Conservation (phyloP, 2,888 invertebrate genomes). For the Coenonympha arcania region DNA sequence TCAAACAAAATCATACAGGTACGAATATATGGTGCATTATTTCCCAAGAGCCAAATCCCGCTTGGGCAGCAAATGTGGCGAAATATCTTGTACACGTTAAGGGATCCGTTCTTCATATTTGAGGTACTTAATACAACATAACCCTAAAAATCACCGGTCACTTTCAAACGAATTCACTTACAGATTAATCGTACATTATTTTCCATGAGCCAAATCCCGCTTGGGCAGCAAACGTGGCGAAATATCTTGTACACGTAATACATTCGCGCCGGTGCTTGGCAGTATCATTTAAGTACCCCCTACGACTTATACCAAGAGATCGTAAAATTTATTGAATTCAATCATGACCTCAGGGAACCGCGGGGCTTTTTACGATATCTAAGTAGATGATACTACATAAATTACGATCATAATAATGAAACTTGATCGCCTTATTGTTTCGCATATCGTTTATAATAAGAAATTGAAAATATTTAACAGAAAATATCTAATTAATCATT, state of each 20-base stretch:
- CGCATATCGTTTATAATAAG: no score
- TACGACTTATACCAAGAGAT: conserved; percentile 27
- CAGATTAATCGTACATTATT: no score
- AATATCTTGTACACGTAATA: conserved; percentile 18
- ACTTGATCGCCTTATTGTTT: no score
- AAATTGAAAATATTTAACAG: no score
- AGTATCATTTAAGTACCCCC: conserved; percentile 27
- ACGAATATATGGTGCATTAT: no score
- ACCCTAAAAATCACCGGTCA: no score
- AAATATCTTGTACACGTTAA: conserved; percentile 19
- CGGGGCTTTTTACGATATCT: conserved; percentile 18
- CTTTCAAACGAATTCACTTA: no score
- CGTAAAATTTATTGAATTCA: conserved; percentile 31
- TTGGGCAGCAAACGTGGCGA: background rate
- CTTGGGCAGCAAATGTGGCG: background rate
- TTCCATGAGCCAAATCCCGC: background rate
- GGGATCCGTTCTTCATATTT: no score
- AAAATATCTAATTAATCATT: no score
- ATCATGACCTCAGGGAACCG: conserved; percentile 20
- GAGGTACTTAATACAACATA: no score
- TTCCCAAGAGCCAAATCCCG: background rate
- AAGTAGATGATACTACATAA: conserved; percentile 9
- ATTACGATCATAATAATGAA: background rate
- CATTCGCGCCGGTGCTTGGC: conserved; percentile 20
- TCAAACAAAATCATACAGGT: no score